These are phyloP conservation scores for Aspidiotus rigidus DNA, from an alignment of 2,888 invertebrate species.

Conservation along the genomic window DNA sequence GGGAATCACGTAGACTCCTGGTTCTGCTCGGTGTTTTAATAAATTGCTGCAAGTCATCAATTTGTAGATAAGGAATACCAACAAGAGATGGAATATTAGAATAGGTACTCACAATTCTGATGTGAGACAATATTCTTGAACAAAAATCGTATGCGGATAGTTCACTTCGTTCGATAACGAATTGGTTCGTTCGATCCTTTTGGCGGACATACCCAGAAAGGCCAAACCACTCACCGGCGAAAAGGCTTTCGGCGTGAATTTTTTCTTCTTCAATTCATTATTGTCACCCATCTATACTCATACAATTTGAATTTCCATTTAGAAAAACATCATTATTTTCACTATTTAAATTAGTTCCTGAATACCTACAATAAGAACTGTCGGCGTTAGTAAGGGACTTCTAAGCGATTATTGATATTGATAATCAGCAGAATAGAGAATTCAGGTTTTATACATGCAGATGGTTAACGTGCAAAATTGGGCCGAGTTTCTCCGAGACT, in stretches of 20 bases:
- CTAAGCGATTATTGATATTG: too few relatives aligned
- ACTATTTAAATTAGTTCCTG: too few relatives aligned
- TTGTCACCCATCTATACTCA: neutral
- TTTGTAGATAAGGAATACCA: too few relatives aligned
- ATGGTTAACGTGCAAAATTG: too few relatives aligned
- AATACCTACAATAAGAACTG: too few relatives aligned
- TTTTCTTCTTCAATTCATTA: conserved; percentile 8
- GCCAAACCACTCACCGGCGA: conserved; percentile 15
- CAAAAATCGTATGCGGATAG: conserved; percentile 45
- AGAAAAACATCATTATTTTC: too few relatives aligned
- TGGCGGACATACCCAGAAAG: conserved; percentile 15
- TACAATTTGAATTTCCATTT: too few relatives aligned
- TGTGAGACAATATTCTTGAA: conserved; percentile 81
- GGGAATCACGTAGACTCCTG: conserved; percentile 87
- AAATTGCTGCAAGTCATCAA: conserved; percentile 54
- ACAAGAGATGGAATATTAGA: neutral
- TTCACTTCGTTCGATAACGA: neutral
- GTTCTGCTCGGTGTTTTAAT: conserved; percentile 72
- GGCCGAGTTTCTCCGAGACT: too few relatives aligned
- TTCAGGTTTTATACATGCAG: too few relatives aligned
- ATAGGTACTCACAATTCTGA: conserved; percentile 75
- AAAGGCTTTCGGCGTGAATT: conserved; percentile 9
- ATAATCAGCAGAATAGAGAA: too few relatives aligned
- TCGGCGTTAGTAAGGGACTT: too few relatives aligned
- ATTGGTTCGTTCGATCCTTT: conserved; percentile 17